phyloP scores from a whole-genome alignment of 2,888 invertebrate genomes.

The Xiphydria camelus region DNA sequence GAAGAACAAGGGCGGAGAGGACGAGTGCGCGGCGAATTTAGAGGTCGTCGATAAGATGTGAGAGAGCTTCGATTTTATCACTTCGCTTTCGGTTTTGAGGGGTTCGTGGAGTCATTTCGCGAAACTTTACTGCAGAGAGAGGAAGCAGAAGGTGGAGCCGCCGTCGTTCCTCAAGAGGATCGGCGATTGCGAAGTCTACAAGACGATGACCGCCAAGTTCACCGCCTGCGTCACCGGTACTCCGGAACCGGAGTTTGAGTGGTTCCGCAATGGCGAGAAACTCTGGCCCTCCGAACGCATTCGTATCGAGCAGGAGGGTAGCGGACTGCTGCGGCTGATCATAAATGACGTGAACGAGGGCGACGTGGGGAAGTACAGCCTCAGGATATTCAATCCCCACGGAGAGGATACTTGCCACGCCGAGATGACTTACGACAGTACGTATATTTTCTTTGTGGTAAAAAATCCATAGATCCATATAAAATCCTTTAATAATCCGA shows the following conservation, averaged over 20 bases:
- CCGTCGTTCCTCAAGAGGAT: constrained; percentile 88
- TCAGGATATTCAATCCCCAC: constrained; percentile 81
- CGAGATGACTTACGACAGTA: constrained; percentile 79
- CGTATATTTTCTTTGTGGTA: constrained; percentile 55
- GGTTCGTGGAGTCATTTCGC: too few species aligned
- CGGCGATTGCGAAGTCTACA: constrained; percentile 84
- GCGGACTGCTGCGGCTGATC: constrained; percentile 80
- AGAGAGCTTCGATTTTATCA: constrained; percentile 48
- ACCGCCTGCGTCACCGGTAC: constrained; percentile 88
- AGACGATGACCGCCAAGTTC: constrained; percentile 88
- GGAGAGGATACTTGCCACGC: constrained; percentile 83
- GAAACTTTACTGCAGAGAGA: too few species aligned
- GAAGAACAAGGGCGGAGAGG: constrained; percentile 79
- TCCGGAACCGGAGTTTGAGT: constrained; percentile 87
- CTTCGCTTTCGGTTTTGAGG: too few species aligned
- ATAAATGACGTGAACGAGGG: constrained; percentile 76
- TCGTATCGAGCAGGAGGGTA: constrained; percentile 79
- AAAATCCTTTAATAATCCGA: neutral
- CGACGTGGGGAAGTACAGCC: constrained; percentile 84
- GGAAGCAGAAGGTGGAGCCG: constrained; percentile 76
- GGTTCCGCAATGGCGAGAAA: constrained; percentile 80
- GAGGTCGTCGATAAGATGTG: constrained; percentile 84
- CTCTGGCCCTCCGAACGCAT: constrained; percentile 82
- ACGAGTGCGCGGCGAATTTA: constrained; percentile 72
- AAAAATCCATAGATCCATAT: too few species aligned